Conservation (phyloP, 2,113 vertebrate genomes). For the Engraulis encrasicolus region DNA sequence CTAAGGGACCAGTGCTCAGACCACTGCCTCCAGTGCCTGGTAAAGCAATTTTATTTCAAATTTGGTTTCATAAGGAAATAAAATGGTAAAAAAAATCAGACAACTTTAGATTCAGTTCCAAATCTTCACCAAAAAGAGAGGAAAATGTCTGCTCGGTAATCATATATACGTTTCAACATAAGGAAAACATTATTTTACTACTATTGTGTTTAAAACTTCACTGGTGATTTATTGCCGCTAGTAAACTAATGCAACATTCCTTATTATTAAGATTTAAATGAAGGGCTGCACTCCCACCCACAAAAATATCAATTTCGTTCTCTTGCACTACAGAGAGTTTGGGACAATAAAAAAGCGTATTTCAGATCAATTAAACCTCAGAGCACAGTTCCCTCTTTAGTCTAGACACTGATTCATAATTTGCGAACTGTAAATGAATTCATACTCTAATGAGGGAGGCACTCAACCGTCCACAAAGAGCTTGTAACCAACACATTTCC, state of each 20-base stretch:
- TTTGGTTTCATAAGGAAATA: conserved; percentile 53
- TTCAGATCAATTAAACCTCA: conserved; percentile 38
- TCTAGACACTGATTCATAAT: not conserved
- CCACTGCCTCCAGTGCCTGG: conserved; percentile 49
- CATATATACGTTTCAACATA: conserved; percentile 48
- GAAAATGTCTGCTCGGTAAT: conserved; percentile 45
- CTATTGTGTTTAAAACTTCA: conserved; percentile 51
- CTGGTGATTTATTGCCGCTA: conserved; percentile 53
- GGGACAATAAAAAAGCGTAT: conserved; percentile 30
- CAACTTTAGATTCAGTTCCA: conserved; percentile 49
- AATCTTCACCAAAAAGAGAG: conserved; percentile 29
- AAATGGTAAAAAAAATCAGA: conserved; percentile 35
- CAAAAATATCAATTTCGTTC: conserved; percentile 36
- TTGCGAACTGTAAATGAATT: not conserved
- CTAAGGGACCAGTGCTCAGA: conserved; percentile 38
- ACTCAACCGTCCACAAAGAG: not conserved
- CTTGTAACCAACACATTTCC: not conserved
- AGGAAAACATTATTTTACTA: conserved; percentile 55
- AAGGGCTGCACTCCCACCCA: conserved; percentile 42
- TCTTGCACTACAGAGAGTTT: conserved; percentile 7
- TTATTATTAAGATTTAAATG: conserved; percentile 48
- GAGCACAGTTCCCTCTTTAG: not conserved
- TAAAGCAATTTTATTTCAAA: conserved; percentile 55
- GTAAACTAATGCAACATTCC: conserved; percentile 49
- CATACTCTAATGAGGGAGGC: not conserved